Conservation (phyloP, 2,888 invertebrate genomes). For the Brachyopa scutellaris region DNA sequence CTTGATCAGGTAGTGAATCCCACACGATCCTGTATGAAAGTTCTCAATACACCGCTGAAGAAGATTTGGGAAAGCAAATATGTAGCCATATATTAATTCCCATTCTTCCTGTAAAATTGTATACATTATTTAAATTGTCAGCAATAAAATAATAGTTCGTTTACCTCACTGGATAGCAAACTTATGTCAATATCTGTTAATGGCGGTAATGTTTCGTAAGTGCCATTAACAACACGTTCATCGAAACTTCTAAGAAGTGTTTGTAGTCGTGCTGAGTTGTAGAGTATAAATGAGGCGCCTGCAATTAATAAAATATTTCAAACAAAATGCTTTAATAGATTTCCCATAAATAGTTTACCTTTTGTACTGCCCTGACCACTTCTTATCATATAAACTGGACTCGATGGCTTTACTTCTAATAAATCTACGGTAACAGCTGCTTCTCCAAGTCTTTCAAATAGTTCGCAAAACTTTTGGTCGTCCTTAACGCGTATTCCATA, state of each 20-base stretch:
- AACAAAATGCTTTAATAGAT: not conserved
- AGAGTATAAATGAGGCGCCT: constrained; percentile 90
- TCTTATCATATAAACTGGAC: constrained; percentile 83
- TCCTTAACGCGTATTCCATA: constrained; percentile 84
- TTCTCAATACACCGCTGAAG: constrained; percentile 83
- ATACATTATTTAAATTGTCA: not conserved
- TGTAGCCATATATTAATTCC: constrained; percentile 87
- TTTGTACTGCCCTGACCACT: constrained; percentile 78
- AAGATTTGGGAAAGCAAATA: constrained; percentile 86
- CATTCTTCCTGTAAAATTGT: constrained; percentile 88
- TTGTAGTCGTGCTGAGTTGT: constrained; percentile 89
- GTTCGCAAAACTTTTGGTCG: constrained; percentile 83
- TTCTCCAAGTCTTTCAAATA: constrained; percentile 85
- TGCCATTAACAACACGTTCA: constrained; percentile 83
- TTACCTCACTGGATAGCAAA: constrained; percentile 86
- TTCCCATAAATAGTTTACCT: constrained; percentile 67
- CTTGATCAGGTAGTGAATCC: constrained; percentile 86
- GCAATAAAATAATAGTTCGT: not conserved
- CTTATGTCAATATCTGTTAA: constrained; percentile 85
- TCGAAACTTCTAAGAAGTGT: constrained; percentile 86
- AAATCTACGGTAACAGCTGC: constrained; percentile 87
- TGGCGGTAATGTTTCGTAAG: constrained; percentile 85
- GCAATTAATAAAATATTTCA: constrained; percentile 39
- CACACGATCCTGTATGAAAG: constrained; percentile 83
- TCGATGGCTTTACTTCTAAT: constrained; percentile 85